phyloP scores from a whole-genome alignment of 2,113 vertebrate species.

The Stictonetta naevosa region DNA sequence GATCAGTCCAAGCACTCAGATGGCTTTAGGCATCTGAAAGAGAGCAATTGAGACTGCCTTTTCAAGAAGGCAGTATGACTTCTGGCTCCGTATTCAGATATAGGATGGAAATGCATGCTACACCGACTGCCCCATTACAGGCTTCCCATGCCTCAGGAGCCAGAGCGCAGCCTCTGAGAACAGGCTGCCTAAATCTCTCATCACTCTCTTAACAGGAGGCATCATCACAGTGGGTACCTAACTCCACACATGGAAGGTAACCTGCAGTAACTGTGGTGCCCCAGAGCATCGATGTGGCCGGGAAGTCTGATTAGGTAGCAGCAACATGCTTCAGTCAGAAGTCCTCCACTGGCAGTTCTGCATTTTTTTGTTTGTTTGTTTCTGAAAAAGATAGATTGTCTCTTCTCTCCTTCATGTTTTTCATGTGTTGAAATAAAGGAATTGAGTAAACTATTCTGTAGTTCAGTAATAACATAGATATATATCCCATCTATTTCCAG shows the following conservation, averaged over 20 bases:
- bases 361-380: neutral
- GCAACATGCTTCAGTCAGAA: fast-evolving
- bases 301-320: neutral
- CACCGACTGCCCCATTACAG: neutral
- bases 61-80: too few relatives aligned
- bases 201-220: neutral
- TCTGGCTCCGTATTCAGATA: neutral
- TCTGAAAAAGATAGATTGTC: neutral
- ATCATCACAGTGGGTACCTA: neutral
- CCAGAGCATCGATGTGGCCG: fast-evolving
- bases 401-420: neutral
- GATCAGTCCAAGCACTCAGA: neutral
- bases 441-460: neutral
- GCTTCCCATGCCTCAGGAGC: neutral
- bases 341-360: neutral
- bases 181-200: conserved; percentile 29
- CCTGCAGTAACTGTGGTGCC: fast-evolving
- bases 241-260: neutral
- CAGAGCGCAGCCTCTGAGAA: neutral
- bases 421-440: neutral
- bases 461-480: neutral
- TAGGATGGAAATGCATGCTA: fast-evolving
- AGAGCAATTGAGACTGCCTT: neutral
- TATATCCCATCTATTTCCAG: conserved; percentile 36
- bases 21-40: neutral